Evolutionary conservation across 2,888 invertebrate genomes (phyloP).

Genomic region (Lobophora halterata): DNA sequence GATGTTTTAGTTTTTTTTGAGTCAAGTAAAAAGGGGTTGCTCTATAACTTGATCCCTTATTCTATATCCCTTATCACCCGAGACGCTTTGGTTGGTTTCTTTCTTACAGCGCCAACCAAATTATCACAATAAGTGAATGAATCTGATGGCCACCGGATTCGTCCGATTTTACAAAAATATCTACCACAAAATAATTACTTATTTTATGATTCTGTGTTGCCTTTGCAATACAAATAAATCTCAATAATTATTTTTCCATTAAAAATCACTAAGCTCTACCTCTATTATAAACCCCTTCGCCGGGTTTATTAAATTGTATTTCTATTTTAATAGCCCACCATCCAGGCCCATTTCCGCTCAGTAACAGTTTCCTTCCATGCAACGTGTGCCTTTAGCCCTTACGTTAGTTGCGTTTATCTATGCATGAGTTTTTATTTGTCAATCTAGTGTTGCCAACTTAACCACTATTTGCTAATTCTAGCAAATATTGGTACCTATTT

Average conservation of each 20-base stretch:
- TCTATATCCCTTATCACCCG: no score
- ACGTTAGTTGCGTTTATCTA: conserved; percentile 64
- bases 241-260: conserved; percentile 6
- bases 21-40: no score
- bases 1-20: conserved; percentile 30
- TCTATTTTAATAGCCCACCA: conserved; percentile 47
- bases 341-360: conserved; percentile 67
- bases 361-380: conserved; percentile 68
- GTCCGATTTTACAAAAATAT: no score
- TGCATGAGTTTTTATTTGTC: conserved; percentile 66
- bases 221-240: no score
- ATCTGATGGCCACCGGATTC: no score
- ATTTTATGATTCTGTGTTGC: no score
- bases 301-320: conserved; percentile 41
- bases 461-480: not conserved
- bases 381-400: conserved; percentile 38
- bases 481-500: not conserved
- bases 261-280: no score
- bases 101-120: no score
- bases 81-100: no score
- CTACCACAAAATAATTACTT: no score
- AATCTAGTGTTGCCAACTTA: conserved; percentile 59
- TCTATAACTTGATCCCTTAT: no score
- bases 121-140: no score
- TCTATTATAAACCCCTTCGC: conserved; percentile 17